phyloP scores from a whole-genome alignment of 1,140 invertebrate genomes.

The Trypoxylus dichotomus region DNA sequence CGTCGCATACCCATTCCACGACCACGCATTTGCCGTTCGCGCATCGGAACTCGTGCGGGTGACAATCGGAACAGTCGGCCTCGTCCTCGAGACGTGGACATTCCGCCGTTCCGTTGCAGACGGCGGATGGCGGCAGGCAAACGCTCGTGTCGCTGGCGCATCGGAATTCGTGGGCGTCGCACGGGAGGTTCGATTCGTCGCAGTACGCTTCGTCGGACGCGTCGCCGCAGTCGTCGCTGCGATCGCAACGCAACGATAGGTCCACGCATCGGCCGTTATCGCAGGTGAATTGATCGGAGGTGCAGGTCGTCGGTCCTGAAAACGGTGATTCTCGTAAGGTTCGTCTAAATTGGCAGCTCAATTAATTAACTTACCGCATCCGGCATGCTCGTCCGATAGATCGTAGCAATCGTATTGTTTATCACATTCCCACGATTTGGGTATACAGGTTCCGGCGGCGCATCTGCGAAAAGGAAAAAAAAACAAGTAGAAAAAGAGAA shows the following conservation, averaged over 20 bases:
- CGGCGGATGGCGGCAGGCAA: constrained; percentile 52
- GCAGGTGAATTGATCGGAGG: constrained; percentile 54
- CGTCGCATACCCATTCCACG: constrained; percentile 67
- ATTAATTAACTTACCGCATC: constrained; percentile 56
- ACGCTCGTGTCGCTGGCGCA: constrained; percentile 61
- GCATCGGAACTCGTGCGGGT: constrained; percentile 62
- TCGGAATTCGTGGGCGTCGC: constrained; percentile 52
- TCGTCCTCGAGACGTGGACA: constrained; percentile 72
- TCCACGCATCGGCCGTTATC: constrained; percentile 69
- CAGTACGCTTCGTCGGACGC: neutral
- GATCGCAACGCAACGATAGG: constrained; percentile 73
- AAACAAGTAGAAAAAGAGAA: neutral
- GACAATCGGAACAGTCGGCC: constrained; percentile 56
- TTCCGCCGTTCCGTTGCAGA: constrained; percentile 59
- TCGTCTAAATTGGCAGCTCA: neutral
- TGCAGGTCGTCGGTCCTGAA: neutral
- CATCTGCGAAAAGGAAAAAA: constrained; percentile 54
- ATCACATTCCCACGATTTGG: constrained; percentile 74
- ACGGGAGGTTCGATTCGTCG: constrained; percentile 1
- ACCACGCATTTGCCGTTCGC: constrained; percentile 59
- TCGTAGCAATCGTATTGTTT: constrained; percentile 68
- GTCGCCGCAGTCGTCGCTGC: constrained; percentile 59
- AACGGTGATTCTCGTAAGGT: neutral
- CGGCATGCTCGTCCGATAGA: constrained; percentile 68
- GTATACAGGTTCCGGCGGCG: constrained; percentile 68